Conservation (phyloP, 2,888 invertebrate genomes). For the Hofmannophila pseudospretella region DNA sequence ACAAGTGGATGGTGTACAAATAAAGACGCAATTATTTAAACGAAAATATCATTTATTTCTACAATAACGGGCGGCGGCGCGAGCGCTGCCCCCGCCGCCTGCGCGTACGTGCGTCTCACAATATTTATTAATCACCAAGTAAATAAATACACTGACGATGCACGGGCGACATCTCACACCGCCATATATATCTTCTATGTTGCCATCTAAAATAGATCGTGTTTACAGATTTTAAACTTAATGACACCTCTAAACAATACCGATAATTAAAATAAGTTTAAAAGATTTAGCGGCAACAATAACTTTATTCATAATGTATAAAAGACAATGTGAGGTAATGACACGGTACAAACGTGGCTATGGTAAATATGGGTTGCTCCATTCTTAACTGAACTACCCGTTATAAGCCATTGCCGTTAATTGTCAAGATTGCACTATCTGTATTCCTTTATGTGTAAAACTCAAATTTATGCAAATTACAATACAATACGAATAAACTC, state of each 20-base stretch:
- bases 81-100: constrained; percentile 37
- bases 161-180: constrained; percentile 46
- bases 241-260: constrained; percentile 59
- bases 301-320: constrained; percentile 56
- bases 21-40: constrained; percentile 46
- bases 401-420: too few relatives aligned
- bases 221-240: constrained; percentile 50
- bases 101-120: constrained; percentile 68
- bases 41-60: constrained; percentile 78
- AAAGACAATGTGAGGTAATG: constrained; percentile 70
- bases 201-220: constrained; percentile 60
- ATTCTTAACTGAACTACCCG: constrained; percentile 53
- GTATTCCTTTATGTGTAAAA: too few relatives aligned
- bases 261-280: constrained; percentile 59
- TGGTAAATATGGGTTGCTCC: constrained; percentile 39
- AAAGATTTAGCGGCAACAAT: constrained; percentile 67
- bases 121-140: constrained; percentile 65
- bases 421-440: too few relatives aligned
- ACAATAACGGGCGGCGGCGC: constrained; percentile 62
- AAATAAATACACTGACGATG: constrained; percentile 67
- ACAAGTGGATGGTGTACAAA: constrained; percentile 10
- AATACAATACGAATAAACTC: too few relatives aligned
- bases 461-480: too few relatives aligned
- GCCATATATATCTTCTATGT: constrained; percentile 58
- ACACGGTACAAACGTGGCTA: constrained; percentile 56